Conservation (phyloP, 1,140 invertebrate species). For the Bombus superbus region DNA sequence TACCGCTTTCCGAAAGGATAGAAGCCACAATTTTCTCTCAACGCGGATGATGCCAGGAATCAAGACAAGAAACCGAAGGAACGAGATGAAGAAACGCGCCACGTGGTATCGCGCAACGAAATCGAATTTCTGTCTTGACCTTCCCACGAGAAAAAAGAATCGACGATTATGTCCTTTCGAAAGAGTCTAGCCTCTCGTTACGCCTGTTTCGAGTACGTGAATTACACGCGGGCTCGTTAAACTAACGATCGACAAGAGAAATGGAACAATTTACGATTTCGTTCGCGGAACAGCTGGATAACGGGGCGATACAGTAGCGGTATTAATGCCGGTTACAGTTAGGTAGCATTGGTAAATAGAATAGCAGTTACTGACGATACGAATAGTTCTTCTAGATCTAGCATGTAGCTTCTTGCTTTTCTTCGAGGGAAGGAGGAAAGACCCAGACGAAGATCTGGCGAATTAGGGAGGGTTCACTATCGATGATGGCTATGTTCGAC, state of each 20-base stretch:
- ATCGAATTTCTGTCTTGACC: not conserved
- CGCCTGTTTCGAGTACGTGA: not conserved
- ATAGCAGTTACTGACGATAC: constrained; percentile 54
- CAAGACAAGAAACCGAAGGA: not conserved
- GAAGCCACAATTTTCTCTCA: constrained; percentile 23
- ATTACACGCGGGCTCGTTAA: not conserved
- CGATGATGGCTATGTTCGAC: constrained; percentile 3
- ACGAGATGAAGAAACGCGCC: not conserved
- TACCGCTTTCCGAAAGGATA: too few species aligned
- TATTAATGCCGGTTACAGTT: constrained; percentile 37
- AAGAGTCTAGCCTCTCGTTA: constrained; percentile 32
- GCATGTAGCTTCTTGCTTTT: constrained; percentile 13
- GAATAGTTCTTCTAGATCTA: constrained; percentile 52
- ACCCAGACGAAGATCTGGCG: constrained; percentile 22
- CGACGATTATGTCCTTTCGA: constrained; percentile 26
- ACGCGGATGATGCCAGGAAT: not conserved
- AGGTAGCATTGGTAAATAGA: constrained; percentile 52
- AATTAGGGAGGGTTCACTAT: not conserved
- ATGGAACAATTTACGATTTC: constrained; percentile 15
- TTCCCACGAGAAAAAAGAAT: constrained; percentile 10
- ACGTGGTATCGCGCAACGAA: not conserved
- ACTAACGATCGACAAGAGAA: constrained; percentile 7
- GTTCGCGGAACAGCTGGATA: constrained; percentile 32
- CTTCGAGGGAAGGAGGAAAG: constrained; percentile 21
- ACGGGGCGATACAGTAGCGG: constrained; percentile 46